phyloP scores from a whole-genome alignment of 2,113 vertebrate species.

The Tympanuchus pallidicinctus region DNA sequence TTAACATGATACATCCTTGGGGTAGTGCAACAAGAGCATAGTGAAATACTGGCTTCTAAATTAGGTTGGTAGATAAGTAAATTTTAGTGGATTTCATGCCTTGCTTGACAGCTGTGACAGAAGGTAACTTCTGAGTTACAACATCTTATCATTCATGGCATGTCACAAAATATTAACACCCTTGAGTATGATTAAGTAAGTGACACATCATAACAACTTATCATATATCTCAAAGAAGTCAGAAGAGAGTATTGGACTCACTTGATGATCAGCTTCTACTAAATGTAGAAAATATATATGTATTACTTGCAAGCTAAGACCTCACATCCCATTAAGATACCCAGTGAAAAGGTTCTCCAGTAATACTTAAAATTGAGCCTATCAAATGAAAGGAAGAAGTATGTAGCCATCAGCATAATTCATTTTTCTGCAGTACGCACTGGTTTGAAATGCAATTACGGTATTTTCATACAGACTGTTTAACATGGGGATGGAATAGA shows the following conservation, averaged over 20 bases:
- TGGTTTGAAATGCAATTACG: not conserved
- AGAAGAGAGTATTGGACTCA: not conserved
- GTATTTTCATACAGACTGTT: not conserved
- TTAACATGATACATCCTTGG: not conserved
- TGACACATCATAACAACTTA: slow-evolving; percentile 36
- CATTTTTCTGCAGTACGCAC: not conserved
- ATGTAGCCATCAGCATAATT: not conserved
- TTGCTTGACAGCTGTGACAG: slow-evolving; percentile 37
- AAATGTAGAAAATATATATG: not conserved
- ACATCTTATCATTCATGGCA: not conserved
- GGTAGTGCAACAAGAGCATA: not conserved
- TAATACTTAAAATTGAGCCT: not conserved
- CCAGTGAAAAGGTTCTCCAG: not conserved
- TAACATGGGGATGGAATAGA: not conserved
- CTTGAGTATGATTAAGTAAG: slow-evolving; percentile 48
- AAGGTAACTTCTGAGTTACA: slow-evolving; percentile 48
- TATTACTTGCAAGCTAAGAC: not conserved
- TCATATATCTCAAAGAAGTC: slow-evolving; percentile 1
- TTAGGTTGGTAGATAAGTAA: slow-evolving; percentile 1
- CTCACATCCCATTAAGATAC: not conserved
- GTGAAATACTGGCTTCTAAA: not conserved
- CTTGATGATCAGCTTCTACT: not conserved
- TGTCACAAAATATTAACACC: slow-evolving; percentile 57
- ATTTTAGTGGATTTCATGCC: slow-evolving; percentile 6
- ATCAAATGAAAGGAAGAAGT: not conserved